Evolutionary conservation across 2,113 vertebrate species (phyloP).

Genomic region (Hymenochirus boettgeri): DNA sequence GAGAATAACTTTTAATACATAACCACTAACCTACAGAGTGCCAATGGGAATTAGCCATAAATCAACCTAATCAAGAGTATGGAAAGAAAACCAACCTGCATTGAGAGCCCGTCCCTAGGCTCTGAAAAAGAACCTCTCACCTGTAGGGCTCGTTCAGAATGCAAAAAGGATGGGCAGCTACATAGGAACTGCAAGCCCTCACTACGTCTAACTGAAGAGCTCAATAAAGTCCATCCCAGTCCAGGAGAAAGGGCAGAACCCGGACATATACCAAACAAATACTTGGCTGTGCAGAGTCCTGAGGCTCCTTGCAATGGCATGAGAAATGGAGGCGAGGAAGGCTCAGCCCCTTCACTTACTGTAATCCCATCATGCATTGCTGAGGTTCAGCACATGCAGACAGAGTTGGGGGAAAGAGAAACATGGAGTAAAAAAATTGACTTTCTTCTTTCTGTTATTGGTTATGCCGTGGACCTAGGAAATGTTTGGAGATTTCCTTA

Average conservation of each 20-base stretch:
- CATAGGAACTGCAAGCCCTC: constrained; percentile 53
- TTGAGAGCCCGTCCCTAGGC: constrained; percentile 59
- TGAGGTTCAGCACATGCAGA: constrained; percentile 49
- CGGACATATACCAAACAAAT: constrained; percentile 81
- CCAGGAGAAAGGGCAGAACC: constrained; percentile 57
- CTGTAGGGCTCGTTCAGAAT: constrained; percentile 63
- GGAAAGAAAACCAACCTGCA: constrained; percentile 74
- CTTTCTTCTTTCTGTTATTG: constrained; percentile 94
- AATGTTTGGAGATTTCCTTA: constrained; percentile 98
- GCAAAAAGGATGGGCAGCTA: constrained; percentile 67
- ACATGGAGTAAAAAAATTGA: constrained; percentile 97
- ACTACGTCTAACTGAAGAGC: constrained; percentile 46
- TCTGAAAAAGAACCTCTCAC: constrained; percentile 51
- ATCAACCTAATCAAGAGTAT: constrained; percentile 56
- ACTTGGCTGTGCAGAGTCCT: constrained; percentile 70
- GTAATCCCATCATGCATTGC: constrained; percentile 66
- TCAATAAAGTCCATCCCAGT: constrained; percentile 45
- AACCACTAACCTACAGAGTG: neutral
- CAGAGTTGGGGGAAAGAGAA: constrained; percentile 65
- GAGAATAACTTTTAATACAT: neutral
- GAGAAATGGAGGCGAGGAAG: constrained; percentile 53
- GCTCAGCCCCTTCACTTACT: constrained; percentile 74
- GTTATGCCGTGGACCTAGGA: constrained; percentile 94
- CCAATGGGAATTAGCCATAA: constrained; percentile 44
- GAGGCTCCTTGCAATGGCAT: constrained; percentile 43